Evolutionary conservation across 2,797 vertebrate species (phyloP), one percentile per base, ranked within the genome.

Genomic region (Mareca penelope): DNA sequence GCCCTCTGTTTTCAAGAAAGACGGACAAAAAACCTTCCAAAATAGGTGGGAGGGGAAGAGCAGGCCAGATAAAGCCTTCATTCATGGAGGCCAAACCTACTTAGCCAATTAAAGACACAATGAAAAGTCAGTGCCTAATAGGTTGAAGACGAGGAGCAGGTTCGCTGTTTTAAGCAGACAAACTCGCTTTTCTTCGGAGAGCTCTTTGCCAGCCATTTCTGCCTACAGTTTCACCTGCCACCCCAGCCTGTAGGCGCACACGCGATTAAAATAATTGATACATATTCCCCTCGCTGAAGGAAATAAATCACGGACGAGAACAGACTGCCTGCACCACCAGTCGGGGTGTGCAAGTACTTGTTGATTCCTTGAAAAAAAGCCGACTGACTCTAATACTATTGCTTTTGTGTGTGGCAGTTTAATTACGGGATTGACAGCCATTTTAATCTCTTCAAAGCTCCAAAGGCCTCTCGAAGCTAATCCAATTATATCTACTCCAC

Each of bases 401-500:
- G 96, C 97, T 97, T 98, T 98, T 97, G 97, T 97, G 98, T 98
- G 96, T 95, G 94, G 98, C 97, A 98, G 98, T 99, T 99, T 99
- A 99, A 99, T 99, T 99, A 99, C 98, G 98, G 98, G 99, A 99
- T 98, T 99, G 99, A 98, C 98, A 97, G 98, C 98, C 98, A 97
- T 98, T 98, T 98, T 99, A 99, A 99, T 99, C 99, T 99, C 98
- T 98, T 99, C 99, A 99, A 99, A 99, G 99, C 98, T 97, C 96
- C 95, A 95, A 98, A 98, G 98, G 97, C 98, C 95, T 98, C 98
- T 98, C 98, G 97, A 98, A 95, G 90, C 98, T 99, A 99, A 99
- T 99, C 99, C 99, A 99, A 99, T 99, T 99, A 99, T 98, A 99
- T 98, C 98, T 99, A 98, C 98, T 98, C 98, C 96, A 98, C 97